Percentiles rank a stretch among this genome's conserved stretches.
These are phyloP conservation scores for Callorhinus ursinus DNA, from an alignment of 2,113 vertebrate species.

Conservation along the genomic window DNA sequence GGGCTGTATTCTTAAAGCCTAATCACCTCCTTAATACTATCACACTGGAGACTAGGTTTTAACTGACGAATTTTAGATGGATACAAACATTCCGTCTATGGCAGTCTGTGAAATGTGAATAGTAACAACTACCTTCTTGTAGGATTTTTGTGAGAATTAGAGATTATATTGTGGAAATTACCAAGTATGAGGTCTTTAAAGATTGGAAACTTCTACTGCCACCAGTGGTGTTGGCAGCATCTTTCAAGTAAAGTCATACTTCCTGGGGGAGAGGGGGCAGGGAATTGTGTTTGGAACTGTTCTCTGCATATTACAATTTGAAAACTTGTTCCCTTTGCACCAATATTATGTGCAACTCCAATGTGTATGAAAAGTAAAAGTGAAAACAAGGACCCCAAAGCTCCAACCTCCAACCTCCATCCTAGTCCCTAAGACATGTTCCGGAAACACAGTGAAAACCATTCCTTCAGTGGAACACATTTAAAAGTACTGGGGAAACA, in stretches of 20 bases:
- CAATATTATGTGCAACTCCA: not conserved
- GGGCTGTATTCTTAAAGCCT: not conserved
- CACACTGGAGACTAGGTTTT: not conserved
- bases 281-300: not conserved
- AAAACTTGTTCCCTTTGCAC: not conserved
- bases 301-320: not conserved
- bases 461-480: not conserved
- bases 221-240: not conserved
- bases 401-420: not conserved
- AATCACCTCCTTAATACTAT: not conserved
- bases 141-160: not conserved
- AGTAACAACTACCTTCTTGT: not conserved
- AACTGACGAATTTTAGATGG: not conserved
- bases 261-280: not conserved
- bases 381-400: not conserved
- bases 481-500: not conserved
- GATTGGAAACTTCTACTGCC: not conserved
- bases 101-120: not conserved
- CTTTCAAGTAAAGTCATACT: conserved; percentile 1
- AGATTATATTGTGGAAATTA: not conserved
- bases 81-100: not conserved
- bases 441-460: conserved; percentile 21
- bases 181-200: conserved; percentile 2
- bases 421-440: not conserved
- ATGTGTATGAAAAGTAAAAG: not conserved